A percentile compares a stretch with the other conserved stretches of the same genome.
phyloP scores from a whole-genome alignment of 2,797 vertebrate species.

The Neosilurus mollespiculum region DNA sequence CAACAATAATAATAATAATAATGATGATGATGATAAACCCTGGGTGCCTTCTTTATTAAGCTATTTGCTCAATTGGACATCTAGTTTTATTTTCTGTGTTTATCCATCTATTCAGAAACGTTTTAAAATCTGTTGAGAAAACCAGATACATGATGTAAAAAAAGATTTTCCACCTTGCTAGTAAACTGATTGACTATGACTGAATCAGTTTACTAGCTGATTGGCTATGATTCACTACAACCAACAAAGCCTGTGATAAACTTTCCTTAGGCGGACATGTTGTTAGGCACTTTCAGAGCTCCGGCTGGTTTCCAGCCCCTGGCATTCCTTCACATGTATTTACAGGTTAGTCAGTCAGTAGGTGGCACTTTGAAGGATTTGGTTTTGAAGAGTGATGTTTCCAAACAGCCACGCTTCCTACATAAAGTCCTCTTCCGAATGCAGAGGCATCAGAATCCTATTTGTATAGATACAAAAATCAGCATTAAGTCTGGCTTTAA shows the following conservation, averaged over 20 bases:
- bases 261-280: not conserved
- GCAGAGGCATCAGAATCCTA: not conserved
- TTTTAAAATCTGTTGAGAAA: not conserved
- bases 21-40: too few relatives aligned
- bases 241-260: not conserved
- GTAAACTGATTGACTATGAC: not conserved
- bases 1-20: too few relatives aligned
- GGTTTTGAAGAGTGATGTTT: not conserved
- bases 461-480: not conserved
- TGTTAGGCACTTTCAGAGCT: not conserved
- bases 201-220: not conserved
- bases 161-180: not conserved
- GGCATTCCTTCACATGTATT: not conserved
- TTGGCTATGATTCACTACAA: not conserved
- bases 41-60: too few relatives aligned
- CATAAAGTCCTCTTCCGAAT: not conserved
- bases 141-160: not conserved
- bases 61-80: too few relatives aligned
- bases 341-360: not conserved
- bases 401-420: not conserved
- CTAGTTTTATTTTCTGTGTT: not conserved
- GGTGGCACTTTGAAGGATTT: not conserved
- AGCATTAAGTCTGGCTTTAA: slow-evolving; percentile 1
- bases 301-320: not conserved
- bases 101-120: not conserved